A percentile compares a stretch with the other conserved stretches of the same genome.
phyloP scores from a whole-genome alignment of 1,140 invertebrate species.

The Drosophila seguyi region DNA sequence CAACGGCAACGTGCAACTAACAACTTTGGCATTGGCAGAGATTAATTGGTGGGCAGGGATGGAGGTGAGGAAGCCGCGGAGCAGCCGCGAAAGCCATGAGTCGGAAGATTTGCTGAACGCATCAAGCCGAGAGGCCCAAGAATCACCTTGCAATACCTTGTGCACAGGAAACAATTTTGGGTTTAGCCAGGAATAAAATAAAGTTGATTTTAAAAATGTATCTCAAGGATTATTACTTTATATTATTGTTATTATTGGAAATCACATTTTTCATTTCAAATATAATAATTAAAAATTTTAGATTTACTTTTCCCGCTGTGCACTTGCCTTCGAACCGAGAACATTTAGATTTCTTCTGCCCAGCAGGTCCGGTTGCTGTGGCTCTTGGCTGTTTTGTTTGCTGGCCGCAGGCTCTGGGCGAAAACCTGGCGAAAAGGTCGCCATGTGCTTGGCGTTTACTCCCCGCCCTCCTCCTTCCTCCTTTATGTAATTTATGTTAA shows the following conservation, averaged over 20 bases:
- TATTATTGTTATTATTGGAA: no score
- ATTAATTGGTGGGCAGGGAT: slow-evolving; percentile 84
- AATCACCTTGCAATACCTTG: slow-evolving; percentile 73
- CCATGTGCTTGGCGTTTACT: slow-evolving; percentile 37
- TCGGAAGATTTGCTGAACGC: slow-evolving; percentile 77
- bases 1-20: slow-evolving; percentile 78
- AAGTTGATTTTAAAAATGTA: neutral
- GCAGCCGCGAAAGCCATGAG: slow-evolving; percentile 70
- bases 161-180: slow-evolving; percentile 20
- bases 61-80: slow-evolving; percentile 63
- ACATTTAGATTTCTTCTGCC: slow-evolving; percentile 34
- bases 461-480: slow-evolving; percentile 6
- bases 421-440: slow-evolving; percentile 76
- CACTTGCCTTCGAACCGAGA: slow-evolving; percentile 24
- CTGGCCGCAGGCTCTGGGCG: slow-evolving; percentile 53
- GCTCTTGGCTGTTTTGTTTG: slow-evolving; percentile 41
- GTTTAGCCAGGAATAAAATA: neutral
- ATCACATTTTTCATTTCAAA: rapidly evolving
- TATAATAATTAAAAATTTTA: no score
- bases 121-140: slow-evolving; percentile 62
- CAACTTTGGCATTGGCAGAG: slow-evolving; percentile 85
- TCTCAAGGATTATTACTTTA: neutral
- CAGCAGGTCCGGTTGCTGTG: slow-evolving; percentile 45
- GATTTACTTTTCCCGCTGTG: slow-evolving; percentile 18
- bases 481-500: slow-evolving; percentile 84